phyloP scores from a whole-genome alignment of 2,113 vertebrate genomes.

The Anarhynchus alexandrinus region DNA sequence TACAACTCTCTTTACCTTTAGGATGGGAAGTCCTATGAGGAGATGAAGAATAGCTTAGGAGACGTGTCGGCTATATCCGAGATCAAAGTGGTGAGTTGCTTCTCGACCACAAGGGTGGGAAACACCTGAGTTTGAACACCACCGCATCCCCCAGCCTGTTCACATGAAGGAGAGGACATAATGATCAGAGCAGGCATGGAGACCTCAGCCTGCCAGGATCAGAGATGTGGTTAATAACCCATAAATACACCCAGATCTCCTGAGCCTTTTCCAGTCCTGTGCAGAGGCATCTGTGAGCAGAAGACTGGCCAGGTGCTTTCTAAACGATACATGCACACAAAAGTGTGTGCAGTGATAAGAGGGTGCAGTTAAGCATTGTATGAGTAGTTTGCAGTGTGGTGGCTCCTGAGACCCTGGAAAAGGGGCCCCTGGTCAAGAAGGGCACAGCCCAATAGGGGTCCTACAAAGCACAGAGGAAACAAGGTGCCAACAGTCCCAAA shows the following conservation, averaged over 20 bases:
- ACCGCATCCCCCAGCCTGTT: neutral
- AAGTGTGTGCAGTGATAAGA: too few species aligned
- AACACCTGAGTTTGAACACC: neutral
- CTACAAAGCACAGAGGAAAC: neutral
- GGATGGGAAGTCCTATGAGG: slow-evolving; percentile 82
- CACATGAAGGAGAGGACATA: rapidly evolving
- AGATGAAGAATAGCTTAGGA: slow-evolving; percentile 80
- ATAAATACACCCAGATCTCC: neutral
- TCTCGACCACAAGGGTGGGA: neutral
- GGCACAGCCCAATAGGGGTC: neutral
- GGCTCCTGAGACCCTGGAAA: neutral
- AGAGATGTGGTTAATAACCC: neutral
- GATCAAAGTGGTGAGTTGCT: slow-evolving; percentile 84
- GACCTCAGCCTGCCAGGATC: neutral
- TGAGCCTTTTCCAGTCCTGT: too few species aligned
- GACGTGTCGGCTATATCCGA: slow-evolving; percentile 72
- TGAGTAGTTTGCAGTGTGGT: neutral
- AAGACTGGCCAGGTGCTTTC: too few species aligned
- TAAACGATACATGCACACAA: too few species aligned
- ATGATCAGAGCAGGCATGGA: neutral
- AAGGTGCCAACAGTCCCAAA: neutral
- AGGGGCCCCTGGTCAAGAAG: neutral
- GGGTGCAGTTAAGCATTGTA: neutral
- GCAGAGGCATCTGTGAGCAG: too few species aligned
- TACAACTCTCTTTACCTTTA: slow-evolving; percentile 47